Conservation (phyloP, 2,888 invertebrate species). For the Hypercompe scribonia region DNA sequence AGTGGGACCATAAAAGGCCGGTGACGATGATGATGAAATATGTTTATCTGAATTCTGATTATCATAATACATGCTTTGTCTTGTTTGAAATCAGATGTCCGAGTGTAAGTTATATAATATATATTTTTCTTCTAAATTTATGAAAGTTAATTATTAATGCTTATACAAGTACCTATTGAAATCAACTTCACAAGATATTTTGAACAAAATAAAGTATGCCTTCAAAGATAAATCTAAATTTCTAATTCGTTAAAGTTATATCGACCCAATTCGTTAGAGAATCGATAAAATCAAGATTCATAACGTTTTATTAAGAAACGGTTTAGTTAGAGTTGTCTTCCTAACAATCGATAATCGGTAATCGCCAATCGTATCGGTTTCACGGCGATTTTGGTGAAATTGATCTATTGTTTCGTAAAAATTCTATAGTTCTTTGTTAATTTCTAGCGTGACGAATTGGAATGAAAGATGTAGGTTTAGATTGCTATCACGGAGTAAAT, state of each 20-base stretch:
- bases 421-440: constrained; percentile 31
- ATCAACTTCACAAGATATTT: not conserved
- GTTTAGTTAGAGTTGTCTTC: constrained; percentile 72
- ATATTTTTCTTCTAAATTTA: not conserved
- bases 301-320: constrained; percentile 64
- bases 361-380: constrained; percentile 73
- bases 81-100: too few relatives aligned
- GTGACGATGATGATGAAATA: too few relatives aligned
- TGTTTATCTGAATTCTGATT: too few relatives aligned
- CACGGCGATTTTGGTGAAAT: constrained; percentile 74
- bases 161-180: not conserved
- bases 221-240: not conserved
- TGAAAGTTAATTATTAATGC: constrained; percentile 1
- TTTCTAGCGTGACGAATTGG: constrained; percentile 46
- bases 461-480: constrained; percentile 21
- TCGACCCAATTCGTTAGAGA: constrained; percentile 40
- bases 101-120: too few relatives aligned
- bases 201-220: not conserved
- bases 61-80: too few relatives aligned
- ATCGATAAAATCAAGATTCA: constrained; percentile 64
- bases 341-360: constrained; percentile 68
- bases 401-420: constrained; percentile 66
- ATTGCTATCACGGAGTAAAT: constrained; percentile 13
- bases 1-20: too few relatives aligned
- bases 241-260: constrained; percentile 10